Conservation (phyloP, 2,797 vertebrate genomes). For the Pangasius mekongensis region DNA sequence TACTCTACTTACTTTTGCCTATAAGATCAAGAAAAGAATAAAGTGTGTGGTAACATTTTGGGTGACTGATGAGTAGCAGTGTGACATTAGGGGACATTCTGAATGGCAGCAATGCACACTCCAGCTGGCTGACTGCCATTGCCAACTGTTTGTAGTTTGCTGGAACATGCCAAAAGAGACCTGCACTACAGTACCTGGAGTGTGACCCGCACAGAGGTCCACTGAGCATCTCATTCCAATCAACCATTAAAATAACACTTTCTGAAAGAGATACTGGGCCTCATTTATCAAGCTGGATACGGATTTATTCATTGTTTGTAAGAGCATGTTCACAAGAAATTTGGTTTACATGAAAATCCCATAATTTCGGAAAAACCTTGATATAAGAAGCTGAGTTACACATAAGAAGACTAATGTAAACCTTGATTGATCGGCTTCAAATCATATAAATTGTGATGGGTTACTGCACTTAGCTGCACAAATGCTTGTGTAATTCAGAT, state of each 20-base stretch:
- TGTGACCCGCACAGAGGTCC: conserved; percentile 63
- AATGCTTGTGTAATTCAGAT: background rate
- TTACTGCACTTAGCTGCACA: background rate
- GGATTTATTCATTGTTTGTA: background rate
- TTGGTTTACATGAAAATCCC: no score
- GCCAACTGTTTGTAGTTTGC: conserved; percentile 80
- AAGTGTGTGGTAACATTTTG: conserved; percentile 40
- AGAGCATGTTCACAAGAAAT: background rate
- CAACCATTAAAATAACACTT: conserved; percentile 60
- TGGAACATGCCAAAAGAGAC: conserved; percentile 74
- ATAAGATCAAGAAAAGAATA: conserved; percentile 19
- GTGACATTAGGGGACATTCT: conserved; percentile 60
- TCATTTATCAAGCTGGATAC: background rate
- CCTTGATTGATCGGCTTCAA: background rate
- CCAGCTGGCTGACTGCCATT: conserved; percentile 73
- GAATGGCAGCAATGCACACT: conserved; percentile 67
- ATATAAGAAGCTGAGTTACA: no score
- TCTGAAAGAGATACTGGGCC: no score
- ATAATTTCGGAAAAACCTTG: background rate
- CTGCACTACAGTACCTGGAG: conserved; percentile 64
- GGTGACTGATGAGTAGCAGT: conserved; percentile 71
- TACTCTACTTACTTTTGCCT: conserved; percentile 34
- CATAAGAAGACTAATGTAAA: background rate
- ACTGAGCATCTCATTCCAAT: conserved; percentile 63
- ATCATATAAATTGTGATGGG: background rate